Evolutionary conservation across 2,888 invertebrate genomes (phyloP).

Genomic region (Tuta absoluta): DNA sequence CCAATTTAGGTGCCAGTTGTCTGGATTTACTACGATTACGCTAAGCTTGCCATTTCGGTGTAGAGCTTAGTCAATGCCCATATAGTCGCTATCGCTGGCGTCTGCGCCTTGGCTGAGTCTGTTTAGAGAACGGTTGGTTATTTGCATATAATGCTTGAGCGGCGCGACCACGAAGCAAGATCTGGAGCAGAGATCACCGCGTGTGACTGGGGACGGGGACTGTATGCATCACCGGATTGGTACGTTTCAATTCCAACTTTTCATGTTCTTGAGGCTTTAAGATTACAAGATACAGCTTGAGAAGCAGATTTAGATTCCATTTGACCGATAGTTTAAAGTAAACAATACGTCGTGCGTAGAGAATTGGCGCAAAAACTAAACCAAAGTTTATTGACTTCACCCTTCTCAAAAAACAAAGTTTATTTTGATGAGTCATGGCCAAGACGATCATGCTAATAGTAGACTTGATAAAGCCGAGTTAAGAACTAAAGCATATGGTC

Average conservation of each 20-base stretch:
- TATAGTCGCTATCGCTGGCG: slow-evolving; percentile 50
- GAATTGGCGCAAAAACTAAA: slow-evolving; percentile 41
- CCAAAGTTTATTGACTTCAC: slow-evolving; percentile 57
- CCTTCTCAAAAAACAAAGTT: slow-evolving; percentile 54
- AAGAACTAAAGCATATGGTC: slow-evolving; percentile 44
- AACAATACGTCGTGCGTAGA: slow-evolving; percentile 3
- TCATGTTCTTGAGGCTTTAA: slow-evolving; percentile 26
- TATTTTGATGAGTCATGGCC: slow-evolving; percentile 53
- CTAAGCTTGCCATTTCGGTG: slow-evolving; percentile 28
- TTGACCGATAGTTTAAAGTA: slow-evolving; percentile 14
- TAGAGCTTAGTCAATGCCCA: slow-evolving; percentile 27
- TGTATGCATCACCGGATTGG: slow-evolving; percentile 52
- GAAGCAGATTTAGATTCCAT: background rate
- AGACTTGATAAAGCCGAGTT: slow-evolving; percentile 42
- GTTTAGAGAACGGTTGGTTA: slow-evolving; percentile 50
- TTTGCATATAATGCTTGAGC: slow-evolving; percentile 73
- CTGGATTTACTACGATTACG: slow-evolving; percentile 26
- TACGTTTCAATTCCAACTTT: slow-evolving; percentile 55
- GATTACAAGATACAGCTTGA: background rate
- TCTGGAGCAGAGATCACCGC: slow-evolving; percentile 68
- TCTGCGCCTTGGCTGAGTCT: slow-evolving; percentile 50
- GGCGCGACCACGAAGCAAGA: slow-evolving; percentile 67
- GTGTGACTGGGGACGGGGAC: slow-evolving; percentile 51
- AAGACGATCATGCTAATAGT: slow-evolving; percentile 46
- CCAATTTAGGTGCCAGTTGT: slow-evolving; percentile 18